Percentiles rank a stretch among this genome's conserved stretches.
Conservation (phyloP, 2,888 invertebrate genomes). For the Plutella xylostella region DNA sequence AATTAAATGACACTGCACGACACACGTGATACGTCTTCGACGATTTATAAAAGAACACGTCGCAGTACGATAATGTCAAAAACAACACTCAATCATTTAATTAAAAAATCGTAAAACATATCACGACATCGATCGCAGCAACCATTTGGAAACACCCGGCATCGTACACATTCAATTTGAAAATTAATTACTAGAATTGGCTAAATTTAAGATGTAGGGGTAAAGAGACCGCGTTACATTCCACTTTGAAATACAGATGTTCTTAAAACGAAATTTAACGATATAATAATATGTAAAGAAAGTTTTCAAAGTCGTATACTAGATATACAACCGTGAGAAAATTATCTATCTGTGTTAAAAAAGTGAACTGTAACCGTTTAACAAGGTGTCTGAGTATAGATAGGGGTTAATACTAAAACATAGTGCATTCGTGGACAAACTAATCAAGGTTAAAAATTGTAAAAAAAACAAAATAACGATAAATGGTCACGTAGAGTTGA, state of each 20-base stretch:
- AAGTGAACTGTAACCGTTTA: slow-evolving; percentile 31
- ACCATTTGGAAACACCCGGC: slow-evolving; percentile 38
- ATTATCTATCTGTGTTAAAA: slow-evolving; percentile 12
- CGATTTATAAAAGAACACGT: too few relatives aligned
- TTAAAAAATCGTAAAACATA: slow-evolving; percentile 23
- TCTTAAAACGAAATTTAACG: not conserved
- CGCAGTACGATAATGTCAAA: too few relatives aligned
- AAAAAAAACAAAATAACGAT: slow-evolving; percentile 26
- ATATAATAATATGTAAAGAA: slow-evolving; percentile 2
- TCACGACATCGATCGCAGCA: slow-evolving; percentile 29
- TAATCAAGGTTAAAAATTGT: slow-evolving; percentile 25
- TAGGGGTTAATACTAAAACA: slow-evolving; percentile 60
- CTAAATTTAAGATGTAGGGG: slow-evolving; percentile 45
- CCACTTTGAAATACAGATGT: slow-evolving; percentile 24
- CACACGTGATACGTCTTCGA: too few relatives aligned
- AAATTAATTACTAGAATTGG: slow-evolving; percentile 52
- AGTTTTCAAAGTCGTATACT: slow-evolving; percentile 53
- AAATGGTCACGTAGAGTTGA: slow-evolving; percentile 70
- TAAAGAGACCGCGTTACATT: slow-evolving; percentile 33
- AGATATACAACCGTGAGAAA: slow-evolving; percentile 48
- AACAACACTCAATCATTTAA: not conserved
- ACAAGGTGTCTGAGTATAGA: slow-evolving; percentile 44
- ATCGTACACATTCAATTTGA: slow-evolving; percentile 40
- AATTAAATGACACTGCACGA: too few relatives aligned
- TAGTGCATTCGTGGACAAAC: slow-evolving; percentile 63